Evolutionary conservation across 2,797 vertebrate species (phyloP), one percentile per base, ranked within the genome.

Genomic region (Halcyon smyrnensis): DNA sequence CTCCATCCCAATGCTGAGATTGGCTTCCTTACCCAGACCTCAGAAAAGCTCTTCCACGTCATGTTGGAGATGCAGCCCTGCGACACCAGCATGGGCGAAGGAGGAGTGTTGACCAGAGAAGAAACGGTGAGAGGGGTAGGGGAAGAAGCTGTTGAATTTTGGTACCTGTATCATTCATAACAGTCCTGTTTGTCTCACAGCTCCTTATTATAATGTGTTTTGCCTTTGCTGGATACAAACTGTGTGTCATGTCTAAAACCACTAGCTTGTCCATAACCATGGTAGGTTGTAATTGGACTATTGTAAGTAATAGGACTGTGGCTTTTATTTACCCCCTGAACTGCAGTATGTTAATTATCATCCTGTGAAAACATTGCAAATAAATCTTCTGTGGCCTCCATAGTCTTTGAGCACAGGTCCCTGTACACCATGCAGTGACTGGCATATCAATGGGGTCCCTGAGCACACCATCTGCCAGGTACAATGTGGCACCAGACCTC

Each of bases 1-100:
- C 99, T 99, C 57, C 99, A 99, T 84, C 99, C 99, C 43, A 99
- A 99, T 0, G 99, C 99, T 0, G 99, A 99, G 98, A 99, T 99
- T 9, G 99, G 99, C 43, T 99, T 99, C 97, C 98, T 99, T 14
- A 99, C 99, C 0, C 99, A 99, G 97, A 99, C 98, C 6, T 99
- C 99, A 0, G 99, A 99, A 94, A 99, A 98, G 85, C 98, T 99
- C 30, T 99, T 99, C 96, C 98, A 89, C 53, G 98, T 98, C 0
- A 80, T 99, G 84, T 96, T 99, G 97, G 99, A 99, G 97, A 98
- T 99, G 98, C 99, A 99, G 97, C 99, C 99, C 46, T 96, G 97
- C 10, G 98, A 99, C 59, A 94, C 97, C 77, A 98, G 96, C 12
- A 56, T 27, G 0, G 97, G 98, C 0, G 98, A 98, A 7, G 98